Evolutionary conservation across 2,797 vertebrate species (phyloP).

Genomic region (Anguilla obscura): DNA sequence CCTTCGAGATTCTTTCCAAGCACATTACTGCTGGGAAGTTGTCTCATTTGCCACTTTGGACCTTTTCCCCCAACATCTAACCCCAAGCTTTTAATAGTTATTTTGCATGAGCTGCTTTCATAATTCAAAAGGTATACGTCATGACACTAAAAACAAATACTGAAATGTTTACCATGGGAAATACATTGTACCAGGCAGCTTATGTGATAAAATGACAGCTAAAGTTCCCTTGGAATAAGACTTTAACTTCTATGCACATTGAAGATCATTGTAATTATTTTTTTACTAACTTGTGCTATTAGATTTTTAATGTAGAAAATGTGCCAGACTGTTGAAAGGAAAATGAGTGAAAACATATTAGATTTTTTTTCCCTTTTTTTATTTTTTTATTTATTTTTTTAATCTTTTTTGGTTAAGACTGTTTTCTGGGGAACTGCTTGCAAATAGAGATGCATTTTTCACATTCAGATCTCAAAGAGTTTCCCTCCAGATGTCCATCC

Average conservation of each 20-base stretch:
- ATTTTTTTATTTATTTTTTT: background rate
- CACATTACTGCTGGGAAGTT: background rate
- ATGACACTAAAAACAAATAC: background rate
- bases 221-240: background rate
- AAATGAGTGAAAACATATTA: background rate
- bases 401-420: background rate
- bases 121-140: background rate
- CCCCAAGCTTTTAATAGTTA: background rate
- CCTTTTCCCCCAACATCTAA: background rate
- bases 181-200: background rate
- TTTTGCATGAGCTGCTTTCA: background rate
- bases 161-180: slow-evolving; percentile 2
- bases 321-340: background rate
- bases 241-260: background rate
- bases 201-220: background rate
- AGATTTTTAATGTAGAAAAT: background rate
- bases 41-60: slow-evolving; percentile 3
- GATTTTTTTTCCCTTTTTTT: background rate
- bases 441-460: background rate
- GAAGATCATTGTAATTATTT: background rate
- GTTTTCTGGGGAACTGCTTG: background rate
- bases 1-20: background rate
- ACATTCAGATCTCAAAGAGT: background rate
- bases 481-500: background rate
- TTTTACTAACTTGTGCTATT: background rate